phyloP scores from a whole-genome alignment of 2,888 invertebrate genomes.

The Polydrusus tereticollis region DNA sequence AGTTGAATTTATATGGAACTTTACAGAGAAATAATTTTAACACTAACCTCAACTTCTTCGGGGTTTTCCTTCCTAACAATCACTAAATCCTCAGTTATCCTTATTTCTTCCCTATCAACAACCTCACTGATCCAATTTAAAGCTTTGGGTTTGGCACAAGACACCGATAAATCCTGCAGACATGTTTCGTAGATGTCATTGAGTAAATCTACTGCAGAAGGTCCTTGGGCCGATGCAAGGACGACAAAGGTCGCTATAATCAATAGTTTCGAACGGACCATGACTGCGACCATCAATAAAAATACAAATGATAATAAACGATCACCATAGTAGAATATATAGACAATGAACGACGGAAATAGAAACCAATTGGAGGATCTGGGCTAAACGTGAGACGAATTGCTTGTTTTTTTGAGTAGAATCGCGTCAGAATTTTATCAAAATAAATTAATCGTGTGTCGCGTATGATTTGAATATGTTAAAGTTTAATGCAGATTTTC shows the following conservation, averaged over 20 bases:
- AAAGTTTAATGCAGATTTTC: slow-evolving; percentile 1
- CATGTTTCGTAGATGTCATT: slow-evolving; percentile 78
- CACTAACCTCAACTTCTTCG: slow-evolving; percentile 48
- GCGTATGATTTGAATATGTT: slow-evolving; percentile 29
- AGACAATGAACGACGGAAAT: slow-evolving; percentile 62
- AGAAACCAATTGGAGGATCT: slow-evolving; percentile 64
- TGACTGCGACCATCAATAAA: slow-evolving; percentile 32
- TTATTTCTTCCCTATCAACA: slow-evolving; percentile 77
- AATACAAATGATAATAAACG: slow-evolving; percentile 48
- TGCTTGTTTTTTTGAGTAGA: slow-evolving; percentile 14
- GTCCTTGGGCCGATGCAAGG: slow-evolving; percentile 53
- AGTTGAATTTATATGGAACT: background rate
- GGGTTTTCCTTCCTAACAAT: slow-evolving; percentile 75
- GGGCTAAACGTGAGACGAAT: slow-evolving; percentile 64
- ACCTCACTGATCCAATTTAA: slow-evolving; percentile 81
- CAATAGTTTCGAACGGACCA: slow-evolving; percentile 40
- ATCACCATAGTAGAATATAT: slow-evolving; percentile 45
- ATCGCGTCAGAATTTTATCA: slow-evolving; percentile 27
- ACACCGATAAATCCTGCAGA: slow-evolving; percentile 76
- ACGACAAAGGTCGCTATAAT: slow-evolving; percentile 50
- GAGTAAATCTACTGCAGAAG: slow-evolving; percentile 75
- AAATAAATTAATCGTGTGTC: slow-evolving; percentile 27
- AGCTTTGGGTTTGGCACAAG: slow-evolving; percentile 84
- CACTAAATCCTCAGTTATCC: slow-evolving; percentile 81
- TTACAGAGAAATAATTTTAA: background rate